Conservation (phyloP, 2,113 vertebrate genomes). For the Cyprinodon brontotheroides region DNA sequence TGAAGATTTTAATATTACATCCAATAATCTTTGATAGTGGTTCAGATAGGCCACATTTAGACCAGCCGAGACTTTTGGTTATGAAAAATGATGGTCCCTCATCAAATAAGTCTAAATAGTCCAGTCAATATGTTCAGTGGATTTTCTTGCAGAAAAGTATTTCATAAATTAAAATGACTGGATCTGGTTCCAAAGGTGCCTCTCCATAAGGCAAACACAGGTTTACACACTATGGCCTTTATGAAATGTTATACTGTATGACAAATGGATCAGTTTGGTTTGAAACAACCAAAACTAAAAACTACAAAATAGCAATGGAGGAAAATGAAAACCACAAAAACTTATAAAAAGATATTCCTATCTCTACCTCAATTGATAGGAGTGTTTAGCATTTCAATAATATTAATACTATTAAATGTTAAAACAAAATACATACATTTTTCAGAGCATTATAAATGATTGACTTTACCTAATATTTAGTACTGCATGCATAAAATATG, state of each 20-base stretch:
- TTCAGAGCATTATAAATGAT: neutral
- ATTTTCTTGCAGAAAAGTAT: neutral
- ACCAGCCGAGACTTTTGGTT: neutral
- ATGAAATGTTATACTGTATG: neutral
- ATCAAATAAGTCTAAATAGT: neutral
- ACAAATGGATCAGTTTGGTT: too few relatives aligned
- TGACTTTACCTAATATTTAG: slow-evolving; percentile 11
- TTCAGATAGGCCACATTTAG: too few relatives aligned
- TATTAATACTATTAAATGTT: neutral
- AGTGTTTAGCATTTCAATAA: neutral
- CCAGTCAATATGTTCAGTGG: neutral
- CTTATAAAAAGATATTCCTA: neutral
- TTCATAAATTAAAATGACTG: neutral
- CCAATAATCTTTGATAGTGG: too few relatives aligned
- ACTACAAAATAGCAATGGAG: neutral
- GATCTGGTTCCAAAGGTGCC: neutral
- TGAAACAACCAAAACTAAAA: too few relatives aligned
- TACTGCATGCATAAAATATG: neutral
- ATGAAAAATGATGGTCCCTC: neutral
- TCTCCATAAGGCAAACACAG: neutral
- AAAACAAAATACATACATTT: neutral
- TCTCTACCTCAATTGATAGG: neutral
- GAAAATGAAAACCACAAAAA: neutral
- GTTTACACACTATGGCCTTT: neutral
- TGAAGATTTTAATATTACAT: too few relatives aligned